Evolutionary conservation across 2,113 vertebrate genomes (phyloP).

Genomic region (Aix galericulata): DNA sequence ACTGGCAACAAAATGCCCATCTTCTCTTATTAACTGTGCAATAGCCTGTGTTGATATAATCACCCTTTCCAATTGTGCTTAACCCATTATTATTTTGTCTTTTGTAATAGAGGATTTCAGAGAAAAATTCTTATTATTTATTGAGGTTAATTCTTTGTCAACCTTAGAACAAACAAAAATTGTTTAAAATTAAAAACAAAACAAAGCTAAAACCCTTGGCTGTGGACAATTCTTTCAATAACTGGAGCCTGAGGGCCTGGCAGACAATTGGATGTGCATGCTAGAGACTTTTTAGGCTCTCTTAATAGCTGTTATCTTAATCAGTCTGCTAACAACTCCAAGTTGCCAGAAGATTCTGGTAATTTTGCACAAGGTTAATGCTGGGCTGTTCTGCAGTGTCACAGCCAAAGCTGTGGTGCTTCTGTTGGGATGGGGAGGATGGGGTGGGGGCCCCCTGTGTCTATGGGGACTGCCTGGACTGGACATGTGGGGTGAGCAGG

Average conservation of each 20-base stretch:
- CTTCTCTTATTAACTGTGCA: not conserved
- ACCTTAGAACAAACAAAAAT: not conserved
- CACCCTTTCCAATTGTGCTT: not conserved
- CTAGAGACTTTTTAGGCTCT: not conserved
- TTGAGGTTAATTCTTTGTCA: not conserved
- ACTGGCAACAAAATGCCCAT: not conserved
- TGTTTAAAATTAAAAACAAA: not conserved
- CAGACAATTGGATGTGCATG: not conserved
- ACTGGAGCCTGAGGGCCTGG: not conserved
- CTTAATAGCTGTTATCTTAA: not conserved
- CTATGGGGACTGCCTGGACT: not conserved
- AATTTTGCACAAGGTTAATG: not conserved
- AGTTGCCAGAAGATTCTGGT: not conserved
- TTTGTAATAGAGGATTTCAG: not conserved
- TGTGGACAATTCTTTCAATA: not conserved
- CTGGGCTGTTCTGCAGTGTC: not conserved
- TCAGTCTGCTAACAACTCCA: not conserved
- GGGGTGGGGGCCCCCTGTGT: accelerated
- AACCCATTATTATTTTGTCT: not conserved
- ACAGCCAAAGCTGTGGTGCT: not conserved
- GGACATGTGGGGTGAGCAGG: not conserved
- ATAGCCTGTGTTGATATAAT: not conserved
- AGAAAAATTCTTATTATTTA: not conserved
- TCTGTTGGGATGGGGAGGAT: not conserved
- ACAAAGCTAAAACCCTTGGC: not conserved